Percentiles rank a stretch among this genome's conserved stretches.
These are phyloP conservation scores for Caenorhabditis elegans DNA, from an alignment of 1,140 invertebrate species.

Conservation along the genomic window WBcel235 BX284605.5:14830001-14830500, in stretches of 20 bases:
- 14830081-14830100: constrained; percentile 90
- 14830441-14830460: neutral
- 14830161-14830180: constrained; percentile 79
- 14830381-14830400: neutral
- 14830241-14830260: constrained; percentile 82
- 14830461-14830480: neutral
- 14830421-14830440: too few relatives aligned
- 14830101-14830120: constrained; percentile 76
- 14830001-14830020: constrained; percentile 83
- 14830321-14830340: constrained; percentile 65
- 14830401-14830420: neutral
- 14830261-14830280: constrained; percentile 83
- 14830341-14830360: neutral
- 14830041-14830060: constrained; percentile 79
- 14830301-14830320: constrained; percentile 92
- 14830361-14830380: neutral
- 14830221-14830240: constrained; percentile 91
- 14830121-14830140: constrained; percentile 20
- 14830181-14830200: constrained; percentile 78
- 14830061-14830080: constrained; percentile 92
- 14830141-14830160: neutral
- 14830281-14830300: constrained; percentile 93
- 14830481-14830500: neutral
- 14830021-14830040: constrained; percentile 80
- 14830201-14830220: constrained; percentile 87